These are phyloP conservation scores for Cardinalis cardinalis DNA, from an alignment of 2,113 vertebrate species.

Conservation along the genomic window DNA sequence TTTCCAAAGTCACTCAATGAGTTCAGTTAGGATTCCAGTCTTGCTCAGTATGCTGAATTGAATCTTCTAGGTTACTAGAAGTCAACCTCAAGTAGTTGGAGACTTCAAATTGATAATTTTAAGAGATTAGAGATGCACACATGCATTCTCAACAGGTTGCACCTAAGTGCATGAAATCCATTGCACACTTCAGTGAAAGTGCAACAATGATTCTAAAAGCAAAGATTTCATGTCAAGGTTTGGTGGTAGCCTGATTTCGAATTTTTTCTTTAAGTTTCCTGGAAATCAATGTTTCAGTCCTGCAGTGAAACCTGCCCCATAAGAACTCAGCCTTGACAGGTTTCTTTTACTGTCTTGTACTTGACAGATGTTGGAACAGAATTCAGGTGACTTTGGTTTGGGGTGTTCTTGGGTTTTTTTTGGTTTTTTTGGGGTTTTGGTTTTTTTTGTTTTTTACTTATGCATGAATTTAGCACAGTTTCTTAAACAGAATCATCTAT, in stretches of 20 bases:
- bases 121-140: not conserved
- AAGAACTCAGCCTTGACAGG: not conserved
- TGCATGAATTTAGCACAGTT: not conserved
- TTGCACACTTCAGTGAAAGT: not conserved
- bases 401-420: not conserved
- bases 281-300: not conserved
- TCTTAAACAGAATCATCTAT: not conserved
- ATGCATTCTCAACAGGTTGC: not conserved
- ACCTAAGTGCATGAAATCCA: not conserved
- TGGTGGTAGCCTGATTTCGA: not conserved
- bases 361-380: not conserved
- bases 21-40: not conserved
- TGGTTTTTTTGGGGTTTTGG: not conserved
- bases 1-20: not conserved
- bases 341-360: not conserved
- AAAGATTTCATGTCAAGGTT: not conserved
- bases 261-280: not conserved
- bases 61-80: slow-evolving; percentile 40
- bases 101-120: not conserved
- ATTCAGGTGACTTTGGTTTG: not conserved
- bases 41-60: not conserved
- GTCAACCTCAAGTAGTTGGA: not conserved
- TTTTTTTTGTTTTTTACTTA: not conserved
- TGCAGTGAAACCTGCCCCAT: not conserved
- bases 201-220: not conserved